These are phyloP conservation scores for Solenodon paradoxus DNA, from an alignment of 2,113 vertebrate species.

Conservation along the genomic window DNA sequence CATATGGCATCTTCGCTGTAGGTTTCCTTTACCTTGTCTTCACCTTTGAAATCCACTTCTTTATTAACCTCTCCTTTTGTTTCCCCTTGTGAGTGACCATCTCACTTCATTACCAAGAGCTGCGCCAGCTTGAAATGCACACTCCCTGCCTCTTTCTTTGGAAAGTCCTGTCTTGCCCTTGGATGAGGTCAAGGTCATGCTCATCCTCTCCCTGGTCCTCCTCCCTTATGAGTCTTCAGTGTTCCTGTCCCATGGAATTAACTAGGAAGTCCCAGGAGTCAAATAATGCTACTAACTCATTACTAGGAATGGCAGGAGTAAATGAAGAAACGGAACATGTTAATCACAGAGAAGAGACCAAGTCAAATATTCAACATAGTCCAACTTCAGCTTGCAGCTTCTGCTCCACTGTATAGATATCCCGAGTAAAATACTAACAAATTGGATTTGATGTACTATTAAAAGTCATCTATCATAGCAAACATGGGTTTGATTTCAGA, in stretches of 20 bases:
- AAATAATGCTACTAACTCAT: neutral
- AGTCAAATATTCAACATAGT: neutral
- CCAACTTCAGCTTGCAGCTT: neutral
- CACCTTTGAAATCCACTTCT: neutral
- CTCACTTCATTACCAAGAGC: neutral
- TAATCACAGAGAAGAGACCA: neutral
- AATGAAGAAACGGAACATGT: neutral
- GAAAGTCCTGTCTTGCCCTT: neutral
- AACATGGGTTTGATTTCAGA: neutral
- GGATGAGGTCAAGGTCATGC: fast-evolving
- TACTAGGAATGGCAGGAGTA: neutral
- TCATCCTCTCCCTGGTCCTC: neutral
- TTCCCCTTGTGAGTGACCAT: neutral
- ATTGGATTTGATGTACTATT: neutral
- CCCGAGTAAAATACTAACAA: too few species aligned
- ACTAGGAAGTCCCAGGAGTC: neutral
- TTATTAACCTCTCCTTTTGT: neutral
- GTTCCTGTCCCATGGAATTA: neutral
- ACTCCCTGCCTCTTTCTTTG: neutral
- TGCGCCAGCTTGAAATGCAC: too few species aligned
- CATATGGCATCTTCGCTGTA: neutral
- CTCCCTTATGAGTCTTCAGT: neutral
- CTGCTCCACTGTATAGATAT: neutral
- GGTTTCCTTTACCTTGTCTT: neutral
- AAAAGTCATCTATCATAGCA: neutral